phyloP scores from a whole-genome alignment of 2,888 invertebrate genomes.

The Amiota minor region DNA sequence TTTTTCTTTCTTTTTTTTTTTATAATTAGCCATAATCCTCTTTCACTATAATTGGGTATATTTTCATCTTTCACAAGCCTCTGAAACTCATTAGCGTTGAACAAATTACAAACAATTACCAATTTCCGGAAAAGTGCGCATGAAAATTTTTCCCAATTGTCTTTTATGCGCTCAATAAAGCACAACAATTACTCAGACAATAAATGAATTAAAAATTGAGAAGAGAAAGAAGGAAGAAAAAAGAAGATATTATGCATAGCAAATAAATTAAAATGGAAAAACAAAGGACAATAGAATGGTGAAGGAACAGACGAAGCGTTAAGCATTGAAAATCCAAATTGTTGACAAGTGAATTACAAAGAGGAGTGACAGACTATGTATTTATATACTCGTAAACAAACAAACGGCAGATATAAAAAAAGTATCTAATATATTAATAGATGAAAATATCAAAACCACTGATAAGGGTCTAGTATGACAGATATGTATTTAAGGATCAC shows the following conservation, averaged over 20 bases:
- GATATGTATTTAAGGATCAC: neutral
- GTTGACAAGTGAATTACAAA: constrained; percentile 35
- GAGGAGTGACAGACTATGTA: constrained; percentile 10
- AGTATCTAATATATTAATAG: neutral
- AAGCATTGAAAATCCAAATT: constrained; percentile 35
- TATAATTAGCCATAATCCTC: too few relatives aligned
- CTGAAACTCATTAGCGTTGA: neutral
- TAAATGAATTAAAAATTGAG: constrained; percentile 3
- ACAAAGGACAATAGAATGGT: neutral
- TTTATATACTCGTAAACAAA: constrained; percentile 2
- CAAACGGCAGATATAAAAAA: neutral
- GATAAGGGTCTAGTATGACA: neutral
- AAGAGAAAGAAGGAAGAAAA: neutral
- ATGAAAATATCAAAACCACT: constrained; percentile 12
- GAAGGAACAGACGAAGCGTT: constrained; percentile 9
- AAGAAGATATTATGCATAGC: constrained; percentile 22
- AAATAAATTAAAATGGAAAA: constrained; percentile 35
- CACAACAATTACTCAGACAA: neutral
- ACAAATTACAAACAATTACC: constrained; percentile 15
- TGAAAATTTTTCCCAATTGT: constrained; percentile 25
- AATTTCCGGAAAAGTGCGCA: constrained; percentile 15
- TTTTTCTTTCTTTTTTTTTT: too few relatives aligned
- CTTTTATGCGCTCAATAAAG: constrained; percentile 1
- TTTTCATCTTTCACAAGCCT: too few relatives aligned
- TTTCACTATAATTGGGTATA: too few relatives aligned